phyloP scores from a whole-genome alignment of 2,888 invertebrate genomes.

The Keiferia lycopersicella region DNA sequence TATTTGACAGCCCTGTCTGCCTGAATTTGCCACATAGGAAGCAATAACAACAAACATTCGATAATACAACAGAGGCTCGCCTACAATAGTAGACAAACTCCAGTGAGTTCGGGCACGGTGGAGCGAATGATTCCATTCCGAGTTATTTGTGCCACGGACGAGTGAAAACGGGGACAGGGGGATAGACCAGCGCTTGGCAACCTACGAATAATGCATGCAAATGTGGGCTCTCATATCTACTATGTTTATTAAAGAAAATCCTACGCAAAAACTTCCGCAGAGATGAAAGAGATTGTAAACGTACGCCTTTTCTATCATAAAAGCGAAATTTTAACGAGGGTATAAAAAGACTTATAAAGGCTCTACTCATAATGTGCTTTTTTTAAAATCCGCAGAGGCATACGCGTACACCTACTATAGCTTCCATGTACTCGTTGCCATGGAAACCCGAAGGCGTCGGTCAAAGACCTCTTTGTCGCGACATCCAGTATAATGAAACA shows the following conservation, averaged over 20 bases:
- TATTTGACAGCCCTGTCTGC: constrained; percentile 48
- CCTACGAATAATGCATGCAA: constrained; percentile 42
- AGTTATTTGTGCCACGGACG: constrained; percentile 42
- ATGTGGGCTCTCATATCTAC: constrained; percentile 27
- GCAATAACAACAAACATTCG: constrained; percentile 41
- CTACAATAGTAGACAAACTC: constrained; percentile 44
- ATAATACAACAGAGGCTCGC: constrained; percentile 39
- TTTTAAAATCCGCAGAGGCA: constrained; percentile 52
- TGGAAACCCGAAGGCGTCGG: constrained; percentile 68
- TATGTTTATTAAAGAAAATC: constrained; percentile 23
- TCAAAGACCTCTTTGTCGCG: constrained; percentile 72
- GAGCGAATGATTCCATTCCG: constrained; percentile 51
- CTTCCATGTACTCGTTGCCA: constrained; percentile 65
- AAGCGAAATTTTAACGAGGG: constrained; percentile 50
- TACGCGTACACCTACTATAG: constrained; percentile 42
- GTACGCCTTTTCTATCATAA: constrained; percentile 24
- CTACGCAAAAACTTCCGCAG: constrained; percentile 22
- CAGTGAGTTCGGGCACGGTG: constrained; percentile 44
- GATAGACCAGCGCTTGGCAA: constrained; percentile 11
- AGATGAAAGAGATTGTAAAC: constrained; percentile 11
- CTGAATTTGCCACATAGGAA: constrained; percentile 44
- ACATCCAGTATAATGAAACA: constrained; percentile 64
- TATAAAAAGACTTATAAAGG: constrained; percentile 48
- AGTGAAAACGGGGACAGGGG: constrained; percentile 28
- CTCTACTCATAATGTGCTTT: constrained; percentile 57